These are phyloP conservation scores for Lagodon rhomboides DNA, from an alignment of 2,797 vertebrate genomes.

Conservation along the genomic window DNA sequence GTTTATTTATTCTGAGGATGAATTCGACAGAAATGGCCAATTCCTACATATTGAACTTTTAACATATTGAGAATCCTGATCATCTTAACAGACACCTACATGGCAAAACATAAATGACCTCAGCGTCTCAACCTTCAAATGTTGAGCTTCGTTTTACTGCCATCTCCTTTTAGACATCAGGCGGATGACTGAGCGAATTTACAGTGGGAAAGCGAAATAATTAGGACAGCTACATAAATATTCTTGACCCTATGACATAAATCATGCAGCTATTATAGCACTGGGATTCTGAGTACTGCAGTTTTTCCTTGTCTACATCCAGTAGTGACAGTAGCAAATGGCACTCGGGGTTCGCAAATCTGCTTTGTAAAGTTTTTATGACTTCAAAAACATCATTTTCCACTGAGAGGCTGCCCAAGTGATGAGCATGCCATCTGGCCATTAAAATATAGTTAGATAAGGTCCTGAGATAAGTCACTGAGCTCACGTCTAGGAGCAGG, in stretches of 20 bases:
- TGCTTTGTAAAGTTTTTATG: constrained; percentile 47
- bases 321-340: constrained; percentile 53
- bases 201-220: constrained; percentile 18
- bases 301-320: constrained; percentile 55
- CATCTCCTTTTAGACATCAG: constrained; percentile 7
- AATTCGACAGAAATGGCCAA: too few species aligned
- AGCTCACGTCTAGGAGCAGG: constrained; percentile 60
- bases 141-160: background rate
- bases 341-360: constrained; percentile 44
- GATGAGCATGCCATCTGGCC: constrained; percentile 70
- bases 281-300: constrained; percentile 22
- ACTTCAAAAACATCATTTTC: constrained; percentile 61
- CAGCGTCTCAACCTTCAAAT: background rate
- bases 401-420: constrained; percentile 54
- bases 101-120: background rate
- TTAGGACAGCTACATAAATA: constrained; percentile 28
- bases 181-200: constrained; percentile 14
- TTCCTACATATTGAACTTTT: too few species aligned
- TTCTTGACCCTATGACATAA: constrained; percentile 25
- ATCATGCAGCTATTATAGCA: constrained; percentile 37
- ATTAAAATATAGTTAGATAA: constrained; percentile 63
- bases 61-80: constrained; percentile 1
- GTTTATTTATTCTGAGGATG: too few species aligned
- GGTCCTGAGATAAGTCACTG: constrained; percentile 62
- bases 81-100: background rate